phyloP scores from a whole-genome alignment of 92 coral and sea anemone genomes.

The Umimayanthus kanabou region DNA sequence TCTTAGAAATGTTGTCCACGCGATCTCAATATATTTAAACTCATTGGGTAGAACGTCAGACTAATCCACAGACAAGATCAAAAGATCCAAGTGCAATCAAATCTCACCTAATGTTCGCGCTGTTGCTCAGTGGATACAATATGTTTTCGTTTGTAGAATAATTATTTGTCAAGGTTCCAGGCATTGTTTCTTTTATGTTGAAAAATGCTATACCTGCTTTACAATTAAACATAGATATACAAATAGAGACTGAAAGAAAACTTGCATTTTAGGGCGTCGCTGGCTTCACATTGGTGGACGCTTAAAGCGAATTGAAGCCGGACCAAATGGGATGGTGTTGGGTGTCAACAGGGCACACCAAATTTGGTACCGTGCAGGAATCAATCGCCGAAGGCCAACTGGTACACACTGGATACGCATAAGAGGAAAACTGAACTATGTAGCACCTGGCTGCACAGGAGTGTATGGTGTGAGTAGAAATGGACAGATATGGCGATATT shows the following conservation, averaged over 20 bases:
- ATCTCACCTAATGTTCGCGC: too few species aligned
- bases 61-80: too few species aligned
- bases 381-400: slow-evolving; percentile 12
- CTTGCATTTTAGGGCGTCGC: slow-evolving; percentile 1
- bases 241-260: background rate
- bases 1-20: too few species aligned
- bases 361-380: slow-evolving; percentile 33
- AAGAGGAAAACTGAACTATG: slow-evolving; percentile 23
- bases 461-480: slow-evolving; percentile 29
- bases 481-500: slow-evolving; percentile 24
- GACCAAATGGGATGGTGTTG: slow-evolving; percentile 28
- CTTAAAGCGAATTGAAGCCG: slow-evolving; percentile 33
- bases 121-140: too few species aligned
- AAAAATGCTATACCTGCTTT: too few species aligned
- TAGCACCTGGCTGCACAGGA: slow-evolving; percentile 33
- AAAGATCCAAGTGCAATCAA: too few species aligned
- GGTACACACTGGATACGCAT: slow-evolving; percentile 31
- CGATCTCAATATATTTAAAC: too few species aligned
- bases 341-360: slow-evolving; percentile 24
- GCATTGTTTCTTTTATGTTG: too few species aligned
- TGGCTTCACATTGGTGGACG: slow-evolving; percentile 32
- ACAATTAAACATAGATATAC: too few species aligned
- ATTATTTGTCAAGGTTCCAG: too few species aligned
- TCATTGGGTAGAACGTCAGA: too few species aligned
- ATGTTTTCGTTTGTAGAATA: too few species aligned